Base-by-base conservation (phyloP, 2,113 vertebrate species). In the Gopherus evgoodei region DNA sequence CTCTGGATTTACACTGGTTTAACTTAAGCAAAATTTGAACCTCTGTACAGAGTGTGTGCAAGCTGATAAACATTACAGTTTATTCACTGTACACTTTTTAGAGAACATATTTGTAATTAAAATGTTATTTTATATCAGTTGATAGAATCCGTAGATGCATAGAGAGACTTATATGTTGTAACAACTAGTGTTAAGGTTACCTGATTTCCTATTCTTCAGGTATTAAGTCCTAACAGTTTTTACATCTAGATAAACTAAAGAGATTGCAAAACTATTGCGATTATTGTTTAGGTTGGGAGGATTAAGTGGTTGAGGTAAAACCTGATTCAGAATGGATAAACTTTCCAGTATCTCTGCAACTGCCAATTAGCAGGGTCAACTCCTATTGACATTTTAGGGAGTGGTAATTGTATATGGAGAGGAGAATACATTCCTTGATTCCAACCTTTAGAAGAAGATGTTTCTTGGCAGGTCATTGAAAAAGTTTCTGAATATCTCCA, bases 401-500 rank as follows among this genome's bases (percentile, higher is more conserved):
- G n/a, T 9, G 3, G 2, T 1, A 19, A 83, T 93, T 94, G 54
- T 54, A 24, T 86, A 8, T 25, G 57, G 79, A 42, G 83, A 91
- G 8, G 19, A 25, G 35, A 56, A 29, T 86, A n/a, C 81, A 31
- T 57, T 80, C 25, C 50, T 84, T 1, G n/a, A 31, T 76, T 84
- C 47, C 27, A 19, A 78, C 17, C 21, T 38, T 76, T 50, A 14
- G 83, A 91, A 86, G 38, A 72, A 93, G 93, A 59, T 29, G 1
- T 89, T 94, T 94, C 69, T n/a, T 89, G 1, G 1, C 76, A n/a
- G 80, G 72, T 83, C 38, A 25, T 80, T 83, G 72, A 24, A 93
- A 76, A 35, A 89, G 44, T 57, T 47, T 65, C 76, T 96, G 91
- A 95, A 84, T 88, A 29, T 38, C 25, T 93, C 89, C 38, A 78